Base-by-base conservation (phyloP, 2,888 invertebrate genomes). In the Andrena bucephala region DNA sequence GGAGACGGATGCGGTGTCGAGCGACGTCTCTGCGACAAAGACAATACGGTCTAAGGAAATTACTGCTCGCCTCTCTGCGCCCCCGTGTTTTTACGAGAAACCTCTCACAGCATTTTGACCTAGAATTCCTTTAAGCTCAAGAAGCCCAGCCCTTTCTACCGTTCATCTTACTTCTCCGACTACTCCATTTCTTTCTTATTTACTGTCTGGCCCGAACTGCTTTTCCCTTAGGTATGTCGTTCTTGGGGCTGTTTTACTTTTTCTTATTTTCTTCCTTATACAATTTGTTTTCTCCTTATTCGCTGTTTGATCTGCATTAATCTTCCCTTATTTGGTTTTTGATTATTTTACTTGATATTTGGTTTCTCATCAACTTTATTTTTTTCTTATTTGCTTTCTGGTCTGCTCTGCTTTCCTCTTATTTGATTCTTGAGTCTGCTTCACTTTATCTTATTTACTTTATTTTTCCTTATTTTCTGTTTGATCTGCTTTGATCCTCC, bases 21-120 rank as follows among this genome's bases (percentile, higher is more conserved):
- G 63, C 54, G 73, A 62, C 73, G 71, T 78, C 76, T 52, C 70
- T 36, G 69, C 54, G 69, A 67, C 78, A 65, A 74, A 71, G 60
- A 72, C 76, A 74, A 86, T 77, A 60, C 54, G 50, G 60, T 33
- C 63, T 76, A 68, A 80, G 65, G 62, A 71, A 72, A 86, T 80
- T 69, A 71, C 70, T 60, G 66, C 6, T 27, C 63, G 57, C 36
- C 60, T 68, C 67, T 62, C 60, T 66, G 42, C 24, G 27, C 42
- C 20, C 29, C 54, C 27, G 48, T 57, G n/a, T 42, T 24, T 36
- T 36, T 10, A 42, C 63, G 57, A 62, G 48, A 72, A 57, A 48
- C 63, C 63, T 62, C 54, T 29, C 52, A 1, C 42, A 6, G 33
- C 20, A 13, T 36, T 36, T 42, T 52, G 29, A 54, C 20, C 8